Conservation (phyloP, 2,888 invertebrate species). For the Ischnura elegans region DNA sequence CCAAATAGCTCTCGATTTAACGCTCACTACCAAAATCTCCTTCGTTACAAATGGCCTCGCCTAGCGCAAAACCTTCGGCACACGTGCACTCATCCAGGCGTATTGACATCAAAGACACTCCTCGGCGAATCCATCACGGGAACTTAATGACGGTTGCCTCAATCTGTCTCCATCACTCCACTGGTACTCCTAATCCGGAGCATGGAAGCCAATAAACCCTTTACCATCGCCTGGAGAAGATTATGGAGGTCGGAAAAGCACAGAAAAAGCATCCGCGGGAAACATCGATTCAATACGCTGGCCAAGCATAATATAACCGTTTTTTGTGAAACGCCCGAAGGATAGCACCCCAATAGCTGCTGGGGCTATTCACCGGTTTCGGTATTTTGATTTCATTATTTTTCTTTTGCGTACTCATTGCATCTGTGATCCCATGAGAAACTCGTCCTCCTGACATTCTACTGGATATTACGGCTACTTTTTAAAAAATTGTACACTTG, state of each 20-base stretch:
- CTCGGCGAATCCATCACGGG: background rate
- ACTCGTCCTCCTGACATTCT: too few relatives aligned
- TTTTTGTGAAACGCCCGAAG: too few relatives aligned
- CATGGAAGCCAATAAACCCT: background rate
- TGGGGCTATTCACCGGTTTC: too few relatives aligned
- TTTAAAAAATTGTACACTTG: too few relatives aligned
- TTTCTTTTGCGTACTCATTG: too few relatives aligned
- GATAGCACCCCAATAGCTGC: too few relatives aligned
- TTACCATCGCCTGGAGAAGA: background rate
- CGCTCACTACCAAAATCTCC: slow-evolving; percentile 15
- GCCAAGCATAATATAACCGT: too few relatives aligned
- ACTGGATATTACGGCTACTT: too few relatives aligned
- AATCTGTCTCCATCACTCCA: background rate
- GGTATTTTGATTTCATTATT: too few relatives aligned
- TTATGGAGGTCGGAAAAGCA: background rate
- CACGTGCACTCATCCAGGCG: background rate
- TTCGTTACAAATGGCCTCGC: slow-evolving; percentile 7
- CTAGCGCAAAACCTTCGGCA: background rate
- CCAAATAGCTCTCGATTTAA: slow-evolving; percentile 3
- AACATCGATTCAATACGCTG: too few relatives aligned
- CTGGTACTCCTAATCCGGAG: background rate
- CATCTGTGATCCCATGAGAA: too few relatives aligned
- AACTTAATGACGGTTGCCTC: background rate
- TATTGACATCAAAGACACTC: slow-evolving; percentile 5
- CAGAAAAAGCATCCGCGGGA: background rate